Conservation (phyloP, 2,797 vertebrate genomes). For the Echiichthys vipera region DNA sequence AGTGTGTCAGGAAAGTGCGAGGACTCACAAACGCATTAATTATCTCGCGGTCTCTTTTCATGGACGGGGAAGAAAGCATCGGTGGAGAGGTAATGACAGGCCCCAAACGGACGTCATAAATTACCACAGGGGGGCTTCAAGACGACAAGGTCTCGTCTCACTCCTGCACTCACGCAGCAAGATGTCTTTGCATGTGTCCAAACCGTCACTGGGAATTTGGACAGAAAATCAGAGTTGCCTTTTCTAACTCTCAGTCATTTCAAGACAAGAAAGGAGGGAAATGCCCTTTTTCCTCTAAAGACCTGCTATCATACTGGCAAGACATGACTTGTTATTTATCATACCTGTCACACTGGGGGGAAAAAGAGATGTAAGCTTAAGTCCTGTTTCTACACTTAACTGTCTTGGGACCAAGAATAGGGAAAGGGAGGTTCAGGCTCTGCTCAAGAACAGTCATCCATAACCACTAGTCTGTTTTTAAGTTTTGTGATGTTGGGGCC, state of each 20-base stretch:
- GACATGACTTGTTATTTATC: conserved; percentile 73
- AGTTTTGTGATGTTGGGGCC: conserved; percentile 23
- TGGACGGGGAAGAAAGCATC: conserved; percentile 64
- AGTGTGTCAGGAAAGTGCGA: conserved; percentile 83
- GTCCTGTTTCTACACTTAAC: conserved; percentile 51
- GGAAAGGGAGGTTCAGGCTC: conserved; percentile 14
- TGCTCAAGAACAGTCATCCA: conserved; percentile 45
- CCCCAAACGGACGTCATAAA: conserved; percentile 77
- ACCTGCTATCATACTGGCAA: conserved; percentile 64
- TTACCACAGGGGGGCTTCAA: conserved; percentile 74
- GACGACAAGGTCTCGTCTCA: conserved; percentile 73
- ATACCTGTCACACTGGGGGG: conserved; percentile 60
- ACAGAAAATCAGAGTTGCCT: conserved; percentile 68
- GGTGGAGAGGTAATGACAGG: conserved; percentile 78
- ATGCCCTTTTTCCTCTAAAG: conserved; percentile 62
- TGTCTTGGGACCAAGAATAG: conserved; percentile 35
- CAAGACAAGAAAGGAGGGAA: conserved; percentile 62
- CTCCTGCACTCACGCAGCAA: conserved; percentile 63
- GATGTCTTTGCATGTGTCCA: conserved; percentile 75
- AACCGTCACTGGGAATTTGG: conserved; percentile 70
- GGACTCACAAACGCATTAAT: conserved; percentile 84
- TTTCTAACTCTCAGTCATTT: conserved; percentile 63
- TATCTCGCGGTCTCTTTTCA: conserved; percentile 76
- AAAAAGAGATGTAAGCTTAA: conserved; percentile 31
- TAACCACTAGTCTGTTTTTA: conserved; percentile 24